These are phyloP conservation scores for Gallinago paraguaiae DNA, from an alignment of 2,113 vertebrate genomes.

Conservation along the genomic window DNA sequence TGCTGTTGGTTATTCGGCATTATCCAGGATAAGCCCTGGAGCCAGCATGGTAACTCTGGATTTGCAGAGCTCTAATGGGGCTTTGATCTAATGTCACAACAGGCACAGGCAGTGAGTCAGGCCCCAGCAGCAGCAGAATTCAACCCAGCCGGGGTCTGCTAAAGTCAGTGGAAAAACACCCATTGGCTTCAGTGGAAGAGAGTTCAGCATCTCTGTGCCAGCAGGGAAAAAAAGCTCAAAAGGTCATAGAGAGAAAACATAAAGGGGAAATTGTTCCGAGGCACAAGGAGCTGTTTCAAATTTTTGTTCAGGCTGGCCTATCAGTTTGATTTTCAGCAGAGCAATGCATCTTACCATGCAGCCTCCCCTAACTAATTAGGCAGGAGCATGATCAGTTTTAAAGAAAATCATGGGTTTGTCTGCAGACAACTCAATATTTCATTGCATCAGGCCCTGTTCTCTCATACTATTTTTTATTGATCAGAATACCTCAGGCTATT, in stretches of 20 bases:
- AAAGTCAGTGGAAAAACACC: constrained; percentile 12
- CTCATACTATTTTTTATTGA: constrained; percentile 66
- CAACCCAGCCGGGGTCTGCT: background rate
- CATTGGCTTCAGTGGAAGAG: background rate
- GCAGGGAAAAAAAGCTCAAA: constrained; percentile 6
- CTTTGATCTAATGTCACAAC: background rate
- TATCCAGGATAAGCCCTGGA: background rate
- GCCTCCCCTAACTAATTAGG: background rate
- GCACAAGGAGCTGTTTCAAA: background rate
- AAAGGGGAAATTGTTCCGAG: constrained; percentile 34
- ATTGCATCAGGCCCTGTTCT: constrained; percentile 13
- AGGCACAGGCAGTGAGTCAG: background rate
- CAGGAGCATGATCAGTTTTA: background rate
- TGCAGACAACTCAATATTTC: constrained; percentile 47
- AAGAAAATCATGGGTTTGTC: constrained; percentile 42
- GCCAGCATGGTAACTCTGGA: background rate
- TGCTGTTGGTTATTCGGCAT: background rate
- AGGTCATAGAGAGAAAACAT: constrained; percentile 38
- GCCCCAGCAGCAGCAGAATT: background rate
- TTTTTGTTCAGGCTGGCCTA: background rate
- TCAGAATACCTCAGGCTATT: constrained; percentile 65
- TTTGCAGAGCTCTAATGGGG: constrained; percentile 2
- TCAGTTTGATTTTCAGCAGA: constrained; percentile 8
- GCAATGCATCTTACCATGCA: background rate
- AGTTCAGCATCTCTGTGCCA: background rate